phyloP scores from a whole-genome alignment of 1,140 invertebrate species.

The Lysiphlebus fabarum region DNA sequence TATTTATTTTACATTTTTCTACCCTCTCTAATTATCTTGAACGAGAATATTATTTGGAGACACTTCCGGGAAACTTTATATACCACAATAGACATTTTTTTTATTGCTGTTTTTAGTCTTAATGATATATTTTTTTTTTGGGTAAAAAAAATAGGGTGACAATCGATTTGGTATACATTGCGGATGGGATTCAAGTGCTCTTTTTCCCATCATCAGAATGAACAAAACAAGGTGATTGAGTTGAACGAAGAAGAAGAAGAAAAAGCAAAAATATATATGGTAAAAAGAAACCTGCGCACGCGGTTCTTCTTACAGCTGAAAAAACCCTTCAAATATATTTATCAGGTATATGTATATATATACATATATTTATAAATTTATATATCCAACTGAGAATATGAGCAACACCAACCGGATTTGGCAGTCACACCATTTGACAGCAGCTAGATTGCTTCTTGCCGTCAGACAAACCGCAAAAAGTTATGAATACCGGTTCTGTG shows the following conservation, averaged over 20 bases:
- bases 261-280: not conserved
- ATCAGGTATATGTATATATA: too few species aligned
- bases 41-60: too few species aligned
- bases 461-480: slow-evolving; percentile 40
- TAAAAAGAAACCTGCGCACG: slow-evolving; percentile 1
- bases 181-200: not conserved
- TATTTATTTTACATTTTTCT: too few species aligned
- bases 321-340: too few species aligned
- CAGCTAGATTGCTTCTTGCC: slow-evolving; percentile 38
- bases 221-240: not conserved
- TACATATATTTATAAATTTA: slow-evolving; percentile 10
- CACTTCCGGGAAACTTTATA: too few species aligned
- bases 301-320: not conserved
- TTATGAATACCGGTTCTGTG: slow-evolving; percentile 40
- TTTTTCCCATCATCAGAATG: slow-evolving; percentile 2
- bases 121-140: too few species aligned
- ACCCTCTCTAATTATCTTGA: too few species aligned
- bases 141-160: not conserved
- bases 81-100: too few species aligned
- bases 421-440: slow-evolving; percentile 44
- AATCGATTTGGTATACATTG: slow-evolving; percentile 9
- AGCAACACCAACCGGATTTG: slow-evolving; percentile 40
- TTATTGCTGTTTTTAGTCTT: too few species aligned
- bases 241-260: not conserved
- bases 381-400: slow-evolving; percentile 17